Percentiles rank a stretch among this genome's conserved stretches.
Conservation (phyloP, 2,888 invertebrate species). For the Agrochola lota region DNA sequence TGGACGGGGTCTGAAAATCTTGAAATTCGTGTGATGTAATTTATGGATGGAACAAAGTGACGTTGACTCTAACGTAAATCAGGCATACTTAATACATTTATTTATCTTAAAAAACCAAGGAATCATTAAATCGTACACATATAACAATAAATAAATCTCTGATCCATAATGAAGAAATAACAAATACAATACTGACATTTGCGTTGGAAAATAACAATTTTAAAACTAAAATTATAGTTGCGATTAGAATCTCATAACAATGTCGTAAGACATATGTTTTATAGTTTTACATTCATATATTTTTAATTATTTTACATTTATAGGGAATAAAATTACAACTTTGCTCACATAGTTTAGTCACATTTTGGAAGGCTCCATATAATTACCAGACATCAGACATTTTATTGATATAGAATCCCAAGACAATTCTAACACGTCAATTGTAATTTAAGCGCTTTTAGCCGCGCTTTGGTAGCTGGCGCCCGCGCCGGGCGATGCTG, state of each 20-base stretch:
- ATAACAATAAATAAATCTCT: slow-evolving; percentile 71
- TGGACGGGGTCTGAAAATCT: not conserved
- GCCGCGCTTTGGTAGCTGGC: too few relatives aligned
- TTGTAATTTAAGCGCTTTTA: not conserved
- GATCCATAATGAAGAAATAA: slow-evolving; percentile 59
- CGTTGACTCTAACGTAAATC: slow-evolving; percentile 19
- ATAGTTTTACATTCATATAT: slow-evolving; percentile 1
- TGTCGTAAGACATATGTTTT: slow-evolving; percentile 15
- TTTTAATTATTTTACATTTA: slow-evolving; percentile 16
- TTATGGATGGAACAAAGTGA: not conserved
- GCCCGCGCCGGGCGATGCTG: not conserved
- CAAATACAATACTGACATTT: slow-evolving; percentile 63
- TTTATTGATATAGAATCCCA: not conserved
- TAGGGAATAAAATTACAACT: slow-evolving; percentile 23
- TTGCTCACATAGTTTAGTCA: not conserved
- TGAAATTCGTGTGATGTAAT: not conserved
- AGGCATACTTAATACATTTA: slow-evolving; percentile 1
- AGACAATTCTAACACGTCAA: not conserved
- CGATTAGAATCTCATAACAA: slow-evolving; percentile 34
- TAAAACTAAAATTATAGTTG: slow-evolving; percentile 32
- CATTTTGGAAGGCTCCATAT: not conserved
- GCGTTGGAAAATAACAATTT: slow-evolving; percentile 19
- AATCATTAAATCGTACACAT: slow-evolving; percentile 53
- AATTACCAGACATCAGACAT: slow-evolving; percentile 1
- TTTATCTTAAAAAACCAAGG: slow-evolving; percentile 38